Evolutionary conservation across 35 echinoderm and acorn worm genomes (phyloP), one percentile per base, ranked within the genome.

Genomic region (Apostichopus californicus): DNA sequence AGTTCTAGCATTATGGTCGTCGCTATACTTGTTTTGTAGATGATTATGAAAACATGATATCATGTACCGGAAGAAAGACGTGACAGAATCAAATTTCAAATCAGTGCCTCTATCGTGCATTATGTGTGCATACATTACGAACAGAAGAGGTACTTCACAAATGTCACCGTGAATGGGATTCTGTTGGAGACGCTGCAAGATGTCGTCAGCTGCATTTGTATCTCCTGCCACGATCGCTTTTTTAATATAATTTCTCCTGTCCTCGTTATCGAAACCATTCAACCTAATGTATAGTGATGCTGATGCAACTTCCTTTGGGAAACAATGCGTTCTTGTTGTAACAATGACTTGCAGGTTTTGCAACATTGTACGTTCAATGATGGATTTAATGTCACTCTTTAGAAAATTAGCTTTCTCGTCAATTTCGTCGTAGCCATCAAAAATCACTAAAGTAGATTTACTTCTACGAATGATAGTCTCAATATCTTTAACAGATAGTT

Each of bases 391-490:
- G 13, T 87, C 85, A 34, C 28, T 34, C 28, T 34, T 34, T 34
- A 34, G 28, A 80, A 12, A 80, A 64, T 53, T 57, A 11, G 57
- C 15, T 5, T 21, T 10, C 17, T 87, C 85, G 18, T n/a, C 52
- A 87, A 57, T 57, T 58, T 88, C 86, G 46, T 88, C 86, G 26
- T 64, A 88, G 2, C 60, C 86, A 17, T 88, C 86, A 12, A 88
- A 61, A 21, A 88, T 71, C 0, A 88, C 60, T 6, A 88, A 0
- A 7, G 71, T 61, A 1, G 86, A 88, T 9, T 13, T 24, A 24
- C 18, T 71, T 4, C 26, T 61, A 2, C 46, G 24, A 13, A 88
- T 71, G 8, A 88, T 10, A 12, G 3, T 0, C 6, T 73, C 23
- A 21, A 88, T 88, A 0, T 88, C 86, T n/a, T 0, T 17, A 6